A percentile compares a stretch with the other conserved stretches of the same genome.
Evolutionary conservation across 2,113 vertebrate genomes (phyloP).

Genomic region (Corydoras sp.): DNA sequence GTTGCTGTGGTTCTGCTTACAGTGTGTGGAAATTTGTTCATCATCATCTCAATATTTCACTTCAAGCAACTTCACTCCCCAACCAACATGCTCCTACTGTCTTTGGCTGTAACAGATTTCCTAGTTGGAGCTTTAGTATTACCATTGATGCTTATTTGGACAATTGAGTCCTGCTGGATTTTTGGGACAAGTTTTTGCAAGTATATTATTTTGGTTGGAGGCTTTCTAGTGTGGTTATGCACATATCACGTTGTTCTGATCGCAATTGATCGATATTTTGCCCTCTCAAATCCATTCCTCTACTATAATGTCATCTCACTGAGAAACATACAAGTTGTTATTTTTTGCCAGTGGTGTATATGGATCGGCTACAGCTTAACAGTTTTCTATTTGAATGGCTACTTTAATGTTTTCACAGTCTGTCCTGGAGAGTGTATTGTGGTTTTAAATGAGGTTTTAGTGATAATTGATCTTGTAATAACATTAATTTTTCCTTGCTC

Average conservation of each 20-base stretch:
- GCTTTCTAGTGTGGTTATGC: conserved; percentile 2
- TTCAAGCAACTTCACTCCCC: background rate
- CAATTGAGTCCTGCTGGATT: conserved; percentile 39
- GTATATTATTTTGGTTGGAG: background rate
- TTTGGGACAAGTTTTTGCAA: conserved; percentile 22
- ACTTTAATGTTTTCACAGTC: no score
- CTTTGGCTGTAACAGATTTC: conserved; percentile 3
- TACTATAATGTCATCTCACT: conserved; percentile 35
- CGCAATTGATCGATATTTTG: conserved; percentile 37
- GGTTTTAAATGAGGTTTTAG: conserved; percentile 7
- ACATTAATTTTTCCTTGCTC: conserved; percentile 31
- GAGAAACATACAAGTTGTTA: background rate
- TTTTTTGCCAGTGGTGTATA: conserved; percentile 9
- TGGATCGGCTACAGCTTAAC: no score
- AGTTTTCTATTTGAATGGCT: no score
- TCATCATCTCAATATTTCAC: background rate
- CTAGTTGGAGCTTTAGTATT: conserved; percentile 54
- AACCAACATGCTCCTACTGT: background rate
- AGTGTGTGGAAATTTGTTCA: conserved; percentile 33
- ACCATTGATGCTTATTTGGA: conserved; percentile 41
- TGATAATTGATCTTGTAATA: conserved; percentile 37
- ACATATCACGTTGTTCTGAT: conserved; percentile 27
- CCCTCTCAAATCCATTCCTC: conserved; percentile 34
- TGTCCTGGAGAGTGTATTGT: background rate
- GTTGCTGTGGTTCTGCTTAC: conserved; percentile 50